Conservation (phyloP, 1,140 invertebrate species). For the Pseudomyrmex pallidus region DNA sequence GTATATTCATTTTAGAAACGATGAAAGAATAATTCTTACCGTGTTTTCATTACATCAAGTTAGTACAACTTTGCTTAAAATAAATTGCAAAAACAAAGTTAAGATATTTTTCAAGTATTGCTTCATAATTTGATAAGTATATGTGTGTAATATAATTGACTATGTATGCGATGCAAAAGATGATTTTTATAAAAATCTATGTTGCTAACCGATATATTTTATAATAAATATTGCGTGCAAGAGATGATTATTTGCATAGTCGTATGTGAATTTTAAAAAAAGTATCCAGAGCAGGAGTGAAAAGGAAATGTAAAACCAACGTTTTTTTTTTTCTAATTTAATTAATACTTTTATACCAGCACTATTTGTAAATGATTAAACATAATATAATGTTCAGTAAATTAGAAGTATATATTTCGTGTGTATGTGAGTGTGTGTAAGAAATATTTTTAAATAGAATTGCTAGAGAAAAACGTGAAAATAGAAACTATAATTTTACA, state of each 20-base stretch:
- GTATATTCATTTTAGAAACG: not conserved
- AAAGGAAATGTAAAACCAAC: not conserved
- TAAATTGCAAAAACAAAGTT: too few species aligned
- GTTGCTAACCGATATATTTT: not conserved
- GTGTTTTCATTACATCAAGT: too few species aligned
- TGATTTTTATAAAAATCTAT: too few species aligned
- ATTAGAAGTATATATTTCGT: slow-evolving; percentile 48
- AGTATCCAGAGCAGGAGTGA: not conserved
- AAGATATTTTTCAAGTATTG: too few species aligned
- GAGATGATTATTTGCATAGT: not conserved
- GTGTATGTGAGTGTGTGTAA: not conserved
- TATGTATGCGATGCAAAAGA: too few species aligned
- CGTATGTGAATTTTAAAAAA: not conserved
- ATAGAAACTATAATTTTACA: slow-evolving; percentile 56
- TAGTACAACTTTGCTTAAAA: too few species aligned
- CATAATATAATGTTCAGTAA: slow-evolving; percentile 52
- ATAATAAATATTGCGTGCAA: slow-evolving; percentile 4
- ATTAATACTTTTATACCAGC: slow-evolving; percentile 48
- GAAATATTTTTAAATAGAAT: slow-evolving; percentile 36
- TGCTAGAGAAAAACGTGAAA: slow-evolving; percentile 36
- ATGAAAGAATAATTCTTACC: too few species aligned
- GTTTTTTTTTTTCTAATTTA: slow-evolving; percentile 40
- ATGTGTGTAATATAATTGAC: too few species aligned
- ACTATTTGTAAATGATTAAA: slow-evolving; percentile 60
- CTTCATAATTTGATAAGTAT: too few species aligned